These are phyloP conservation scores for Synergus itoensis DNA, from an alignment of 2,888 invertebrate genomes.

Conservation along the genomic window DNA sequence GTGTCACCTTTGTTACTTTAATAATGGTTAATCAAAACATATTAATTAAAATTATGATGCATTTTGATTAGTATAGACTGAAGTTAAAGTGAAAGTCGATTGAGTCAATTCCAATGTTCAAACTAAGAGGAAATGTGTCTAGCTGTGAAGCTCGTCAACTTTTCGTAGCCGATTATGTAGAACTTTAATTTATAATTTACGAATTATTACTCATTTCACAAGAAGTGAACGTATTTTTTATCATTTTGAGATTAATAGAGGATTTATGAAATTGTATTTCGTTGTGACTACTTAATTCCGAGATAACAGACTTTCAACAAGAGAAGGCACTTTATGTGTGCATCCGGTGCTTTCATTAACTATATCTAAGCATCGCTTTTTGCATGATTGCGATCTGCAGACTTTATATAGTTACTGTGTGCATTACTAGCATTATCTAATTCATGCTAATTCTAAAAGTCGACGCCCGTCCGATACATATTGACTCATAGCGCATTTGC, in stretches of 20 bases:
- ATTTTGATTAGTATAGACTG: no score
- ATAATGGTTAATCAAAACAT: no score
- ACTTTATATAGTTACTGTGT: constrained; percentile 43
- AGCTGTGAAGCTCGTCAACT: no score
- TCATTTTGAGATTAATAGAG: not conserved
- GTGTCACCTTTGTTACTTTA: not conserved
- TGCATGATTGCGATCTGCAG: constrained; percentile 52
- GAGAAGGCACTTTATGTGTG: constrained; percentile 54
- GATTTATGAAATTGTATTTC: not conserved
- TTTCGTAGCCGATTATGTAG: no score
- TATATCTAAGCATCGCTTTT: constrained; percentile 52
- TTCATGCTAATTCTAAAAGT: constrained; percentile 41
- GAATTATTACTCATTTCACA: no score
- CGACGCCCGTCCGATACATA: constrained; percentile 25
- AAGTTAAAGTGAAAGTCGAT: no score
- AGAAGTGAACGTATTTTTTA: not conserved
- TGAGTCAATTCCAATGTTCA: no score
- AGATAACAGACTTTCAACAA: constrained; percentile 50
- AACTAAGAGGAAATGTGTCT: no score
- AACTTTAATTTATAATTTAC: no score
- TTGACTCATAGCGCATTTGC: not conserved
- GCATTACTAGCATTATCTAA: constrained; percentile 52
- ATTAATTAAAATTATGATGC: no score
- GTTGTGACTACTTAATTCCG: constrained; percentile 38
- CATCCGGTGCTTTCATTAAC: constrained; percentile 56